These are phyloP conservation scores for Pituophis catenifer DNA, from an alignment of 2,113 vertebrate species.

Conservation along the genomic window DNA sequence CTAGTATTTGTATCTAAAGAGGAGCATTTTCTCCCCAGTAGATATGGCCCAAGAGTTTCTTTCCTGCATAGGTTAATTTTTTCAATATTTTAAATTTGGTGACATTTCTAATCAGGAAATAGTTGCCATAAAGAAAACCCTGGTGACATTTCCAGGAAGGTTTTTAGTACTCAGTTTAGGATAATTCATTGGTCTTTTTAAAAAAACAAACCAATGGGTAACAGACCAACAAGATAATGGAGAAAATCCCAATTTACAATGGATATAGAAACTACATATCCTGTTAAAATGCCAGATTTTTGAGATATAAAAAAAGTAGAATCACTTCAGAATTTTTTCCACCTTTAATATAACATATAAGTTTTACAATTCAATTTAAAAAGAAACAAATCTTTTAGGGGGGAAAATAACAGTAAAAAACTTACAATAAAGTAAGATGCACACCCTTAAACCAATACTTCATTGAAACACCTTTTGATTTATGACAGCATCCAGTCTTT, in stretches of 20 bases:
- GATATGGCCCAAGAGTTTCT: background rate
- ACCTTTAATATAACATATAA: background rate
- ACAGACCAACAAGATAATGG: too few species aligned
- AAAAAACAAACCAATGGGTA: background rate
- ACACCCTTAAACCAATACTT: background rate
- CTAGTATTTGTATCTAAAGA: background rate
- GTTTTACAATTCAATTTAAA: background rate
- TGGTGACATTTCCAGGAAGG: background rate
- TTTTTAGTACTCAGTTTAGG: background rate
- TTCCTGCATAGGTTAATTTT: too few species aligned
- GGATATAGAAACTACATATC: background rate
- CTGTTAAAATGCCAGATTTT: background rate
- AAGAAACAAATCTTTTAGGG: background rate
- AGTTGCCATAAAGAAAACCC: background rate
- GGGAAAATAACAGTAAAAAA: background rate
- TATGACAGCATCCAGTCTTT: background rate
- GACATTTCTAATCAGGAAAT: background rate
- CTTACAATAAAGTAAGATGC: background rate
- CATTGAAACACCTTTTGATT: background rate
- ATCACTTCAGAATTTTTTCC: background rate
- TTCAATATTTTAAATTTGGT: background rate
- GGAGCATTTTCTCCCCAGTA: background rate
- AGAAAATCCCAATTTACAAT: background rate
- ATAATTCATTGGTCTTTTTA: background rate
- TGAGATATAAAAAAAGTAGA: background rate